Evolutionary conservation across 1,140 invertebrate species (phyloP), one percentile per base, ranked within the genome.

Genomic region (Spodoptera litura): DNA sequence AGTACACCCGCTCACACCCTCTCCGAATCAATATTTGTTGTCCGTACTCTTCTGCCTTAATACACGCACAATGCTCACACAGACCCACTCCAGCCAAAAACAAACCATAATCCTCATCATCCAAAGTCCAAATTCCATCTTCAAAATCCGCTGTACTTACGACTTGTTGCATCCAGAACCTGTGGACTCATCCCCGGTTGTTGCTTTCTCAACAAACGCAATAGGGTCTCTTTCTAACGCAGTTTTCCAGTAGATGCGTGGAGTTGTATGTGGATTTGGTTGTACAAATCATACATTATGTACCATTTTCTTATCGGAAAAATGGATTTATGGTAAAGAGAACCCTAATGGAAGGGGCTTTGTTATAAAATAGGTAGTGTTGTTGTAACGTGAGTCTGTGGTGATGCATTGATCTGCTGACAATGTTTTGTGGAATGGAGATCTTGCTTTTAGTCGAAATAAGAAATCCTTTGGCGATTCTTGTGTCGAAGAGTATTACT

Each of bases 1-100:
- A 61, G 52, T 13, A 35, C 81, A 78, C 80, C 84, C 83, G 49
- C 86, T 72, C 83, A 86, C 84, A 89, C 88, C 89, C 86, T 85
- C 82, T 82, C 85, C 90, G 90, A 94, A 94, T 94, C 93, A 94
- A 94, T 94, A 94, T 94, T 94, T 94, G 91, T 93, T 89, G 93
- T 93, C 93, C 91, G 91, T 86, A 91, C 93, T 94, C 93, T 94
- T 94, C 93, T 94, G 89, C 89, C 89, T 92, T 93, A 90, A 91
- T 92, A 93, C 91, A 94, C 91, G 93, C 93, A 93, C 90, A 88
- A 93, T 88, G 81, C 89, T 88, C 88, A 91, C 82, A 84, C 58
- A 73, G 13, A 78, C 13, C 13, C 12, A 13, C 4, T 12, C 6
- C 44, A 80, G 53, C 12, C 20, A 6, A 88, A 82, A 80, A n/a